Base-by-base conservation (phyloP, 2,797 vertebrate species). In the Halcyon smyrnensis region DNA sequence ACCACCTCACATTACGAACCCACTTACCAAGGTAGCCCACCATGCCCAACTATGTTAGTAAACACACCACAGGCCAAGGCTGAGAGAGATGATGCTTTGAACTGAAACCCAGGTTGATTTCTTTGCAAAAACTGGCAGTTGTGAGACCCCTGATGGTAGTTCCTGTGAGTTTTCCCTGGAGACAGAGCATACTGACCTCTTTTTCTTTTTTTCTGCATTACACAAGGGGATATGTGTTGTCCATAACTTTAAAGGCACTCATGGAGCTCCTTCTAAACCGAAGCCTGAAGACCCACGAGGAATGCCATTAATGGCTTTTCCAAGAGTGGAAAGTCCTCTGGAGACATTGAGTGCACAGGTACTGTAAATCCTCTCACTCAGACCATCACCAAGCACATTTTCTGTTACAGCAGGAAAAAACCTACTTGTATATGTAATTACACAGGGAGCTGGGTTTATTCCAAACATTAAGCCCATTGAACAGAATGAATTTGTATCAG, bases 271-370 rank as follows among this genome's bases (percentile, higher is more conserved):
- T 59, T 98, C 98, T 70, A 99, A 99, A 97, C 98, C 98, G 97
- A 99, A 99, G 97, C 98, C 98, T 8, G 99, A 99, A 96, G 99
- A 99, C 76, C 98, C 99, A 93, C 98, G 99, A 20, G 99, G 99
- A 71, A 98, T 99, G 64, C 99, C 99, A 3, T 97, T 99, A 91
- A 99, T 99, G 99, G 99, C 99, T 89, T 99, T 99, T 97, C 99
- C 99, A 36, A 99, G 99, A 90, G 99, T 99, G 95, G 99, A 99
- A 98, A 99, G 99, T 97, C 99, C 99, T 60, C 98, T 99, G 97
- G 99, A 99, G 98, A 99, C 99, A 45, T 95, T 99, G 97, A 99
- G 99, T 93, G 99, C 99, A 97, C 99, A 99, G 99, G 99, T 99
- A 98, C 36, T 69, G 79, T 92, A 93, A 85, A 92, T 56, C 34